Conservation (phyloP, 53 echinoderm and acorn worm genomes). For the Temnopleurus reevesii region DNA sequence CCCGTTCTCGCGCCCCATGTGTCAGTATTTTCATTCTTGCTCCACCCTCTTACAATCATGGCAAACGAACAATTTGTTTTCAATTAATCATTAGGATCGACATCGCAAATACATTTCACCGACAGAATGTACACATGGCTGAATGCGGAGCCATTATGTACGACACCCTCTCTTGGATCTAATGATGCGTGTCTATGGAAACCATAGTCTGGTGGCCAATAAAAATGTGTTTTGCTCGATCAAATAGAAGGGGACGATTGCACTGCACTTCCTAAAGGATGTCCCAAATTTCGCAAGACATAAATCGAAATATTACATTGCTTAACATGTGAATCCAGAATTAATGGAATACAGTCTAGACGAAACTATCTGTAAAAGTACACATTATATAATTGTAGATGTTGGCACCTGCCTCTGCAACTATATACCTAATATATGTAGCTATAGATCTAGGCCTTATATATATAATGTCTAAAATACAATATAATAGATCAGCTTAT, state of each 20-base stretch:
- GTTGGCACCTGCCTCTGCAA: no score
- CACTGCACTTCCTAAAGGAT: not conserved
- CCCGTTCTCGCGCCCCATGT: not conserved
- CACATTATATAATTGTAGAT: no score
- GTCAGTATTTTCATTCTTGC: constrained; percentile 37
- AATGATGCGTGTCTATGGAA: not conserved
- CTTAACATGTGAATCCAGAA: no score
- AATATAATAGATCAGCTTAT: no score
- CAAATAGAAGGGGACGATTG: not conserved
- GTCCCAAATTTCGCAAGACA: no score
- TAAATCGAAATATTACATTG: no score
- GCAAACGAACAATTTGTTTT: constrained; percentile 50
- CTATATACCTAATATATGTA: no score
- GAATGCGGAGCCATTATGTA: not conserved
- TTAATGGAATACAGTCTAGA: no score
- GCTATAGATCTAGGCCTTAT: no score
- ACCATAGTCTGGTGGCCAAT: not conserved
- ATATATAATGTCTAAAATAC: no score
- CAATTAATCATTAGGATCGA: constrained; percentile 54
- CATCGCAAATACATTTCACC: constrained; percentile 11
- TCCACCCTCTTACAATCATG: constrained; percentile 23
- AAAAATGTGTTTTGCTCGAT: not conserved
- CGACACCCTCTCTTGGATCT: not conserved
- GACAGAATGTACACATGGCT: not conserved
- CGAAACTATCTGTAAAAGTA: no score